Evolutionary conservation across 1,140 invertebrate genomes (phyloP).

Genomic region (Lasioglossum albipes): DNA sequence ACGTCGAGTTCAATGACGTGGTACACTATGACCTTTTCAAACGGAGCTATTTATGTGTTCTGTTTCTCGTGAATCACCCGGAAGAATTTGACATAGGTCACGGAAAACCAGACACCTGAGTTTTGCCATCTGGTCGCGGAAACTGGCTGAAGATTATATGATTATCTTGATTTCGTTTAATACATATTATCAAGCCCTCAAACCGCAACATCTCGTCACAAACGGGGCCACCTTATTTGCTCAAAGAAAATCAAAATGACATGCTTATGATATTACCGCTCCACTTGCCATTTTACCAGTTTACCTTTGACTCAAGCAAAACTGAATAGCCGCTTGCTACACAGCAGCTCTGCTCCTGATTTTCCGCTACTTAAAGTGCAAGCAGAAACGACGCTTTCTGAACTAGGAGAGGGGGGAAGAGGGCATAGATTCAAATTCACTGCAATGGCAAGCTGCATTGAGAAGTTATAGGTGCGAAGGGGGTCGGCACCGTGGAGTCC

Average conservation of each 20-base stretch:
- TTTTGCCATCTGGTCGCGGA: no score
- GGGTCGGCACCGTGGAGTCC: slow-evolving; percentile 19
- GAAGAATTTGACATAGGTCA: no score
- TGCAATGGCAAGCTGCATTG: not conserved
- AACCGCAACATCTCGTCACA: not conserved
- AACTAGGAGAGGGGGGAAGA: not conserved
- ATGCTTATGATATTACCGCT: not conserved
- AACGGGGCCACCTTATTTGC: not conserved
- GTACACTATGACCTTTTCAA: no score
- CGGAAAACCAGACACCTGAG: no score
- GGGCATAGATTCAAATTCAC: not conserved
- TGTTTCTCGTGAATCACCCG: no score
- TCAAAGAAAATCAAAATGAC: not conserved
- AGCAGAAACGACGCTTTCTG: not conserved
- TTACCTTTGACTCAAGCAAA: not conserved
- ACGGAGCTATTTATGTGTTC: no score
- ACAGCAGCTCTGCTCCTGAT: not conserved
- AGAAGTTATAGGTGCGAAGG: slow-evolving; percentile 34
- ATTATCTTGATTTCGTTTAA: no score
- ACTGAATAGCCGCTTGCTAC: not conserved
- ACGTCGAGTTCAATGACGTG: no score
- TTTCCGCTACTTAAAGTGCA: not conserved
- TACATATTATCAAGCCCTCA: no score
- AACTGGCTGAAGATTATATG: no score
- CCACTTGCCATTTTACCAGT: not conserved